Conservation (phyloP, 2,113 vertebrate genomes). For the Chionomys nivalis region DNA sequence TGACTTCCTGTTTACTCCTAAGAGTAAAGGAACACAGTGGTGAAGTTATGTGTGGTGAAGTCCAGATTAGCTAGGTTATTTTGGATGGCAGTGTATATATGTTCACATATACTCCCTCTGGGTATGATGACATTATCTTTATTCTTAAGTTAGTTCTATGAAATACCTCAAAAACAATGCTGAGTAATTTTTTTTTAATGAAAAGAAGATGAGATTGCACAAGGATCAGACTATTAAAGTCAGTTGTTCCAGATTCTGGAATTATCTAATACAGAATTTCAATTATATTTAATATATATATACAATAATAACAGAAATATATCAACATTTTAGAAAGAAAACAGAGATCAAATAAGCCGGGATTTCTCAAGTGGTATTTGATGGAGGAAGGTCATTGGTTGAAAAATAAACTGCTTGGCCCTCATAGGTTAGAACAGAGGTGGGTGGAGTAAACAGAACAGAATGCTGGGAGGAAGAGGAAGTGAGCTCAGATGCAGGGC, state of each 20-base stretch:
- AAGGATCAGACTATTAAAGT: neutral
- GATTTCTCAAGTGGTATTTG: neutral
- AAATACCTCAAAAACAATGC: neutral
- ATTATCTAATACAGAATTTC: neutral
- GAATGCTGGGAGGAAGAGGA: no score
- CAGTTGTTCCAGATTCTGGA: neutral
- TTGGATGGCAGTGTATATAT: rapidly evolving
- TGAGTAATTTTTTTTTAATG: neutral
- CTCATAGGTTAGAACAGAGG: no score
- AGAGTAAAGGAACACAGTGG: neutral
- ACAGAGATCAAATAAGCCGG: neutral
- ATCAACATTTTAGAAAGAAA: neutral
- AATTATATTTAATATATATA: neutral
- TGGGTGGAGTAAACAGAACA: no score
- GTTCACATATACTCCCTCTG: neutral
- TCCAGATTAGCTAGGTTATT: neutral
- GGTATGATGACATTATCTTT: neutral
- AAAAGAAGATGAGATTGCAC: neutral
- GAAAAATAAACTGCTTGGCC: no score
- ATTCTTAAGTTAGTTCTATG: neutral
- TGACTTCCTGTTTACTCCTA: neutral
- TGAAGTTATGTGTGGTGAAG: rapidly evolving
- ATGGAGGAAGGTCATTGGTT: no score
- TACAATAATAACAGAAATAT: neutral
- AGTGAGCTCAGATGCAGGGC: no score